These are phyloP conservation scores for Cephalopterus ornatus DNA, from an alignment of 2,113 vertebrate species.

Conservation along the genomic window DNA sequence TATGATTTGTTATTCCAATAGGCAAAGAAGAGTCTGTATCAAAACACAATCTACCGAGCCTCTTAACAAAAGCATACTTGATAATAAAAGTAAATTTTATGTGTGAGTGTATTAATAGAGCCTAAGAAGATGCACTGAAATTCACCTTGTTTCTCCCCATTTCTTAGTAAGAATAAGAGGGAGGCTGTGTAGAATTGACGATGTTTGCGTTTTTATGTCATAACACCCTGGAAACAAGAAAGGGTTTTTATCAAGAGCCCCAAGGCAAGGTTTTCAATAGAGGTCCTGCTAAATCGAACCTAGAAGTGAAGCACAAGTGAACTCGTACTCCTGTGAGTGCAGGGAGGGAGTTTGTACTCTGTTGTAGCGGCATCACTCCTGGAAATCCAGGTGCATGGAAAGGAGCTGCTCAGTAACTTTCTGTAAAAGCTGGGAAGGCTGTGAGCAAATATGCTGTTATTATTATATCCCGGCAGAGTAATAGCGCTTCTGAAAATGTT, in stretches of 20 bases:
- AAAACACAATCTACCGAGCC: slow-evolving; percentile 31
- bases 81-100: background rate
- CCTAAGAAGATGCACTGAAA: background rate
- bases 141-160: background rate
- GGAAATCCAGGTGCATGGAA: background rate
- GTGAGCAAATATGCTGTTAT: background rate
- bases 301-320: background rate
- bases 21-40: slow-evolving; percentile 25
- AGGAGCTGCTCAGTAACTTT: background rate
- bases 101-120: background rate
- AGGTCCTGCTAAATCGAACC: background rate
- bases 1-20: slow-evolving; percentile 4
- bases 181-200: background rate
- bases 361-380: background rate
- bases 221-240: background rate
- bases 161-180: background rate
- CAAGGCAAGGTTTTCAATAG: background rate
- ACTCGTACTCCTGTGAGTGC: background rate
- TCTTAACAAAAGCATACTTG: background rate
- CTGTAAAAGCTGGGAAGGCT: background rate
- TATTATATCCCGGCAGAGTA: background rate
- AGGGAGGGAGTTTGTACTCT: background rate
- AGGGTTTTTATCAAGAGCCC: background rate
- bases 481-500: background rate
- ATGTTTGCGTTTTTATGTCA: background rate